Evolutionary conservation across 1,140 invertebrate species (phyloP).

Genomic region (Brachionus sp.): DNA sequence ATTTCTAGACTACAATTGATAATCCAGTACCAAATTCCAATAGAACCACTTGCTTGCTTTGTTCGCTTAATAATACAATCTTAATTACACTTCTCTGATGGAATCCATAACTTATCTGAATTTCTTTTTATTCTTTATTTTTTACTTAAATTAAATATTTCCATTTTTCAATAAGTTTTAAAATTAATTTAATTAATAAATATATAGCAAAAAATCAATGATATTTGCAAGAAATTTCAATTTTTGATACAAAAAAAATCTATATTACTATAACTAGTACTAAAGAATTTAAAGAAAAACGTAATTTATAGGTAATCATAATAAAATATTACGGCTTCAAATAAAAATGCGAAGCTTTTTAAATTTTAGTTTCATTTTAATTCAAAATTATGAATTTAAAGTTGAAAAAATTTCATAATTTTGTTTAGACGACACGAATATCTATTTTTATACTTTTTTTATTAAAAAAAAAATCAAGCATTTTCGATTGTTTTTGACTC

Average conservation of each 20-base stretch:
- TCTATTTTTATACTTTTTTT: not conserved
- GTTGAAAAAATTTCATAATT: slow-evolving; percentile 8
- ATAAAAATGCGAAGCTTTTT: not conserved
- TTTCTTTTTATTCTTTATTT: not conserved
- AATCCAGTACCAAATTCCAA: too few species aligned
- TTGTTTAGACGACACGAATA: slow-evolving; percentile 17
- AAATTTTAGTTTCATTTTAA: not conserved
- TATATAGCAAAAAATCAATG: not conserved
- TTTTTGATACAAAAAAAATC: not conserved
- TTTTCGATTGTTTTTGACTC: not conserved
- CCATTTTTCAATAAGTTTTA: too few species aligned
- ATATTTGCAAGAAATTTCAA: not conserved
- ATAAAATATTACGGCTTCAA: slow-evolving; percentile 9
- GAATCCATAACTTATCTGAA: too few species aligned
- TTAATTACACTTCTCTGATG: too few species aligned
- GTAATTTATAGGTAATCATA: not conserved
- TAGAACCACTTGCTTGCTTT: too few species aligned
- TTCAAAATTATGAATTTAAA: not conserved
- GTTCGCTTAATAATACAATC: too few species aligned
- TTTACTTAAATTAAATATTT: not conserved
- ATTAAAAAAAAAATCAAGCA: not conserved
- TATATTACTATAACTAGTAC: not conserved
- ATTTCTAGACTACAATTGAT: too few species aligned
- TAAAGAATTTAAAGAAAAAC: not conserved
- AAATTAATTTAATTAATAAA: too few species aligned